Base-by-base conservation (phyloP, 2,113 vertebrate species). In the Aspidoscelis tigris region DNA sequence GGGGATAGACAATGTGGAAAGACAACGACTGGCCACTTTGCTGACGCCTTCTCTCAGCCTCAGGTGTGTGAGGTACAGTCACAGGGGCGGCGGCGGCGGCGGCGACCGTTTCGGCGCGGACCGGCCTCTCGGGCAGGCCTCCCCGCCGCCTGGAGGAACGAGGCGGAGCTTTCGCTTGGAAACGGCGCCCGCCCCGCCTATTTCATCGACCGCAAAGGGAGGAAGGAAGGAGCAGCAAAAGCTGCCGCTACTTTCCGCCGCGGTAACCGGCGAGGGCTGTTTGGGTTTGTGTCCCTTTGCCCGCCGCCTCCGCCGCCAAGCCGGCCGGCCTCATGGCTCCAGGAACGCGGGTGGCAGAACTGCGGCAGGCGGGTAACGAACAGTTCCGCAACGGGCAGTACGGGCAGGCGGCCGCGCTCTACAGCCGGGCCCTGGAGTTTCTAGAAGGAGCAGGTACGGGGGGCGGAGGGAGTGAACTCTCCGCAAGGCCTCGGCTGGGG, bases 341-440 rank as follows among this genome's bases (percentile, higher is more conserved):
- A 24, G 96, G 96, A 74, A 71, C 64, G 68, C 94, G 91, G 7
- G 97, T 95, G 95, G 76, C 92, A 5, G 94, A 93, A 18, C 89
- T 98, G 88, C 98, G 97, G 78, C 93, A 96, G 79, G 92, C 96
- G 26, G 98, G 98, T 3, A 99, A 98, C 76, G 95, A 97, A 21
- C 92, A 95, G 87, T 98, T 99, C 92, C 97, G 96, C 91, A 95
- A 92, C 61, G 98, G 98, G 66, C 98, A 98, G 93, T 99, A 98
- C 53, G 95, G 96, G 44, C 96, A 98, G 71, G 98, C 98, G 72
- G 92, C 95, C 2, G 50, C 18, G n/a, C 81, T 96, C 3, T 99
- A 99, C 95, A 95, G 93, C 84, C 96, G 96, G 73, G 97, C 97
- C 10, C 97, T 98, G 93, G 92, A 69, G 78, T 73, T 93, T 84